phyloP scores from a whole-genome alignment of 2,797 vertebrate species.

The Anguilla anguilla region DNA sequence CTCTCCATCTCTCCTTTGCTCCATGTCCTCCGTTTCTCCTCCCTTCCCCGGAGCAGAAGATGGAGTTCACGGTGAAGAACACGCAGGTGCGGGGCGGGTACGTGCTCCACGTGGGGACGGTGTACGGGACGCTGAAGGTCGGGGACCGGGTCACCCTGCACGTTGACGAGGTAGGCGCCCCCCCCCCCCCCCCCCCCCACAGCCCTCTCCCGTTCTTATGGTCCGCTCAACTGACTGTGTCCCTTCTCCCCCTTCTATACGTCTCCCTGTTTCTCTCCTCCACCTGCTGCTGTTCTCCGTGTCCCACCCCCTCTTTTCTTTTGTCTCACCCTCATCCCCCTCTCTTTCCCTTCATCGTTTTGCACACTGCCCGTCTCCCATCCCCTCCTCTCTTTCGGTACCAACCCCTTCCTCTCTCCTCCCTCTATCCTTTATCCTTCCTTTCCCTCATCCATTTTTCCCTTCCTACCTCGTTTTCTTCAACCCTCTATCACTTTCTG shows the following conservation, averaged over 20 bases:
- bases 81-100: conserved; percentile 95
- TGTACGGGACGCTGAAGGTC: conserved; percentile 87
- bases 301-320: not conserved
- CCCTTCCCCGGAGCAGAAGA: conserved; percentile 71
- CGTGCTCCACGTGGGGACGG: conserved; percentile 86
- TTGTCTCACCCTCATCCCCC: no score
- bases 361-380: no score
- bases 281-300: not conserved
- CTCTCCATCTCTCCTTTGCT: not conserved
- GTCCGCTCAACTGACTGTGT: no score
- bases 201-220: not conserved
- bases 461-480: not conserved
- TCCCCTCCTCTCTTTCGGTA: no score
- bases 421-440: not conserved
- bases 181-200: no score
- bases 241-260: not conserved
- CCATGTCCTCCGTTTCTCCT: not conserved
- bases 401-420: not conserved
- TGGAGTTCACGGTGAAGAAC: conserved; percentile 95
- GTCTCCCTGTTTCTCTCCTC: not conserved
- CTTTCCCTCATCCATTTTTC: not conserved
- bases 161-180: conserved; percentile 83
- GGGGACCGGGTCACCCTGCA: conserved; percentile 84
- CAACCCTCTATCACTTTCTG: no score
- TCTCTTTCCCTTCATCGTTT: no score